phyloP scores from a whole-genome alignment of 1,140 invertebrate species.

The Hypothenemus hampei region DNA sequence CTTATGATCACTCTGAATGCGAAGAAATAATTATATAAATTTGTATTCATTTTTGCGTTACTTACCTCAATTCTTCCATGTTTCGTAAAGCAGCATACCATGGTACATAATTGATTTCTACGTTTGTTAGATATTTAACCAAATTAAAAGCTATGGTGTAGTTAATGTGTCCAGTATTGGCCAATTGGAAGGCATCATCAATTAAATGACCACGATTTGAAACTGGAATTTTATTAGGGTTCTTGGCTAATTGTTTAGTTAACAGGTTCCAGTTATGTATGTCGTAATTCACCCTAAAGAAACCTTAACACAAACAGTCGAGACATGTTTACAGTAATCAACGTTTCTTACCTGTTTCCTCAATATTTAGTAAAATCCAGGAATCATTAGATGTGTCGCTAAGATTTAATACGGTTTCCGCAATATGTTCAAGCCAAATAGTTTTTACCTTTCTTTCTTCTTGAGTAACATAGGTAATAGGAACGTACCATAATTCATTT shows the following conservation, averaged over 20 bases:
- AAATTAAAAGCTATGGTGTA: conserved; percentile 58
- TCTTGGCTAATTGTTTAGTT: conserved; percentile 45
- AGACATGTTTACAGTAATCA: conserved; percentile 22
- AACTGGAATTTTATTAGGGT: conserved; percentile 52
- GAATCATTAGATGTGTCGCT: conserved; percentile 20
- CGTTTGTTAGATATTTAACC: conserved; percentile 54
- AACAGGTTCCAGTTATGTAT: conserved; percentile 56
- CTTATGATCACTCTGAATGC: conserved; percentile 36
- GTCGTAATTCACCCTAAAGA: conserved; percentile 63
- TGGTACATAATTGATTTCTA: conserved; percentile 38
- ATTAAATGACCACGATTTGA: conserved; percentile 65
- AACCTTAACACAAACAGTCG: conserved; percentile 52
- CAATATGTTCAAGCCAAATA: conserved; percentile 42
- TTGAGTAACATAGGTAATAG: conserved; percentile 49
- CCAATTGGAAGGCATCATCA: conserved; percentile 52
- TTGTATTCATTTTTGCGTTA: background rate
- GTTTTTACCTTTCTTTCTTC: conserved; percentile 35
- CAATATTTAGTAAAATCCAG: conserved; percentile 55
- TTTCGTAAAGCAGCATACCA: conserved; percentile 39
- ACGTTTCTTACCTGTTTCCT: conserved; percentile 46
- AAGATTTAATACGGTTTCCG: conserved; percentile 31
- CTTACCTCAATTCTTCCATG: conserved; percentile 23
- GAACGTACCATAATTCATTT: conserved; percentile 50
- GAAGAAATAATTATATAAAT: background rate
- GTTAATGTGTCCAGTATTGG: conserved; percentile 52